phyloP scores from a whole-genome alignment of 2,797 vertebrate species.

The Eurystomus glaucurus region DNA sequence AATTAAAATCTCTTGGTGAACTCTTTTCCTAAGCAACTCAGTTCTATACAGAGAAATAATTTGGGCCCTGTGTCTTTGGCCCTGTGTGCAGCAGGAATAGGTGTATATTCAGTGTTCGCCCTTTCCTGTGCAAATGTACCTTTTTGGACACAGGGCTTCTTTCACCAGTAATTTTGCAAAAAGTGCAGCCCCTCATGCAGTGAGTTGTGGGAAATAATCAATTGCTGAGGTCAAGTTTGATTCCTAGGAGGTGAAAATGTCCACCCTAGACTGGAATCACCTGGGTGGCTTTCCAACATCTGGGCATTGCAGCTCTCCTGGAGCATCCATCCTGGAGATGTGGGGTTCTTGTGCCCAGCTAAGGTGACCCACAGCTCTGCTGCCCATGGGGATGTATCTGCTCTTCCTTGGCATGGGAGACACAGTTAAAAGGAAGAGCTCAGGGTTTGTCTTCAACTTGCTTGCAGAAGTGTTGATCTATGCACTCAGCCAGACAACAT shows the following conservation, averaged over 20 bases:
- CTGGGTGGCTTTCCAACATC: background rate
- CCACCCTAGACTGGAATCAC: background rate
- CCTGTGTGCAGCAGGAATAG: background rate
- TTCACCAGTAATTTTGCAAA: background rate
- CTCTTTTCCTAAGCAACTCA: background rate
- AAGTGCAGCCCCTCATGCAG: accelerated
- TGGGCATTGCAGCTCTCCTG: background rate
- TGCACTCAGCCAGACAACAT: background rate
- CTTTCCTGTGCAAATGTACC: background rate
- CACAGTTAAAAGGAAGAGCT: background rate
- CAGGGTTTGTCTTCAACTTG: background rate
- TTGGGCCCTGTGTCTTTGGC: background rate
- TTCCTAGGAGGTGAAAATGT: background rate
- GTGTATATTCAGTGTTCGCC: background rate
- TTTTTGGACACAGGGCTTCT: background rate
- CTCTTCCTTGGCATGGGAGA: background rate
- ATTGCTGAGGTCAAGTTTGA: background rate
- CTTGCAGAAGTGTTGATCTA: background rate
- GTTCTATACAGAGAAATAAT: background rate
- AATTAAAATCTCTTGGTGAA: background rate
- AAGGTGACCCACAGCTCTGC: background rate
- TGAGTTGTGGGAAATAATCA: accelerated
- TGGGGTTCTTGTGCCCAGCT: background rate
- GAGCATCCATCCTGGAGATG: background rate
- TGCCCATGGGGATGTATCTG: background rate